Evolutionary conservation across 2,797 vertebrate species (phyloP).

Genomic region (Petrocephalus sullivani): DNA sequence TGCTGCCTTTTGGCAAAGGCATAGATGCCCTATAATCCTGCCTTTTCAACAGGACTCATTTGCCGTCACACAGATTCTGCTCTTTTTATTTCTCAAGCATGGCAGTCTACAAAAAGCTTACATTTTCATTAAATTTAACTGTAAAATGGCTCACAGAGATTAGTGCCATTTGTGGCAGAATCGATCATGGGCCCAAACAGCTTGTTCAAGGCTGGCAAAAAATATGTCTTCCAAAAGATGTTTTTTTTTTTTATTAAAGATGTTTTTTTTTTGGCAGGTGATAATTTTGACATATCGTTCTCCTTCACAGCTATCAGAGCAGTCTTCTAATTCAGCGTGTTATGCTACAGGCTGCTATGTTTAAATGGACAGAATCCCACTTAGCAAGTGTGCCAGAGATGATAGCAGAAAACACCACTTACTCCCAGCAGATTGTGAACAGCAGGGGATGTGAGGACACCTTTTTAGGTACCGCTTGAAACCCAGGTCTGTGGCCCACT

Average conservation of each 20-base stretch:
- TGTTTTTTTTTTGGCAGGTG: not conserved
- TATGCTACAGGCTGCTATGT: not conserved
- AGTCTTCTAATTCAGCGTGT: not conserved
- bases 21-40: not conserved
- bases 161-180: not conserved
- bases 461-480: constrained; percentile 43
- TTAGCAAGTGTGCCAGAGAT: constrained; percentile 1
- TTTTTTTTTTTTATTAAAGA: not conserved
- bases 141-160: not conserved
- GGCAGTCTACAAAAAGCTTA: not conserved
- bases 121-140: not conserved
- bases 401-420: not conserved
- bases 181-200: not conserved
- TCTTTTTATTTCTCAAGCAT: not conserved
- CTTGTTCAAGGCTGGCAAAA: not conserved
- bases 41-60: not conserved
- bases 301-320: not conserved
- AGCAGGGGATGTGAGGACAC: not conserved
- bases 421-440: not conserved
- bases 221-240: not conserved
- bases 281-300: not conserved
- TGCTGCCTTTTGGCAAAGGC: not conserved
- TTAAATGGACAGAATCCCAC: constrained; percentile 9
- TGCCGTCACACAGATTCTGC: not conserved
- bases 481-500: constrained; percentile 33